Base-by-base conservation (phyloP, 1,140 invertebrate species). In the Drosophila cardini region DNA sequence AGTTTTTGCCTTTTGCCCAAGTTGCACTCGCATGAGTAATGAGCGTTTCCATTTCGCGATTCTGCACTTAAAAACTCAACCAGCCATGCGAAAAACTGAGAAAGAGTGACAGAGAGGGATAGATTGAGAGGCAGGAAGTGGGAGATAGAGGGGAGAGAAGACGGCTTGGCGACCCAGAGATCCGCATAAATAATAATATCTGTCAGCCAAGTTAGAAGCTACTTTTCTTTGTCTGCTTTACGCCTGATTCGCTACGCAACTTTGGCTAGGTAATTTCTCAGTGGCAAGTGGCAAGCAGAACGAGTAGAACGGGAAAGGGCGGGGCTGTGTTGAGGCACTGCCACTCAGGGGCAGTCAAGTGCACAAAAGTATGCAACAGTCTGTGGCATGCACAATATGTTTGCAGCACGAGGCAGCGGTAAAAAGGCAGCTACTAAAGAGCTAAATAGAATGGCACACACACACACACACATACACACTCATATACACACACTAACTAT, bases 141-240 rank as follows among this genome's bases (percentile, higher is more conserved):
- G 10, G 55, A 6, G 15, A 21, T 34, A 18, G 8, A 9, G 0
- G 2, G 30, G 0, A 34, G 13, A 4, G 46, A 40, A 10, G 45
- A 30, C 10, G 16, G 40, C n/a, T 15, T 70, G 48, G 58, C 48
- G 58, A 71, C 60, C 60, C 38, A 72, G 64, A 69, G 71, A 68
- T 67, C 26, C 68, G 64, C 55, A 78, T 86, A 80, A 86, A 81
- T 86, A 86, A 85, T 81, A 81, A 81, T 82, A 82, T 82, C 82
- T 82, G 78, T 76, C 79, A 86, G 72, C 18, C 7, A 71, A 69
- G 21, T 63, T 55, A 65, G 30, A 26, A 76, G 65, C 58, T 63
- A 74, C 62, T 80, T 80, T 61, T 77, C 67, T 64, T 69, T 85
- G 82, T 86, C 70, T 62, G 65, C 75, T 76, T 78, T 82, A 78